phyloP scores from a whole-genome alignment of 2,888 invertebrate genomes.

The Drosophila mimetica region DNA sequence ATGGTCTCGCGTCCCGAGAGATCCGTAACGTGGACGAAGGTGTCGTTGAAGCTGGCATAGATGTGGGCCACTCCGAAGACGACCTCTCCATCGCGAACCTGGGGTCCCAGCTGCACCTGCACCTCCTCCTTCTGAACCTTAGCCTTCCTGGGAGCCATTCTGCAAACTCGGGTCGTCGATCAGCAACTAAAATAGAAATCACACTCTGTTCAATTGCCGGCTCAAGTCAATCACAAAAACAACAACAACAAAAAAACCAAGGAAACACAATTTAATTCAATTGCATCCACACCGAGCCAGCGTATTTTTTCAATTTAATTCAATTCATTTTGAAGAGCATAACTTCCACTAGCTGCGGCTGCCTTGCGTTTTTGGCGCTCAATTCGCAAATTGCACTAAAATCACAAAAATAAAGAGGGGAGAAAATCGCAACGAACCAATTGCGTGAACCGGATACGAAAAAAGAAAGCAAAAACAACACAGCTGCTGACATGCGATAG shows the following conservation, averaged over 20 bases:
- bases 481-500: slow-evolving; percentile 52
- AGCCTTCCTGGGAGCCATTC: slow-evolving; percentile 98
- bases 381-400: slow-evolving; percentile 51
- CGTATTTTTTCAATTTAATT: neutral
- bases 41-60: slow-evolving; percentile 99
- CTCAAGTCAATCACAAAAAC: slow-evolving; percentile 4
- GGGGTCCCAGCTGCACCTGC: slow-evolving; percentile 97
- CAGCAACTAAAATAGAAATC: slow-evolving; percentile 51
- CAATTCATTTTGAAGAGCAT: too few species aligned
- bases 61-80: slow-evolving; percentile 99
- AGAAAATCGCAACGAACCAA: slow-evolving; percentile 79
- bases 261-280: slow-evolving; percentile 12
- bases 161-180: slow-evolving; percentile 47
- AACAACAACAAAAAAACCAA: slow-evolving; percentile 16
- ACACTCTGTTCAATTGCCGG: slow-evolving; percentile 10
- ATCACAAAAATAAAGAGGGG: slow-evolving; percentile 38
- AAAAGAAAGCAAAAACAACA: slow-evolving; percentile 77
- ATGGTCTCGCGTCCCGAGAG: slow-evolving; percentile 98
- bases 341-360: slow-evolving; percentile 5
- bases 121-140: slow-evolving; percentile 98
- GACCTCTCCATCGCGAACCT: slow-evolving; percentile 98
- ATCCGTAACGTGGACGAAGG: slow-evolving; percentile 99
- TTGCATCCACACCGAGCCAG: slow-evolving; percentile 11
- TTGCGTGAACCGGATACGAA: slow-evolving; percentile 83
- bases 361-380: slow-evolving; percentile 12